These are phyloP conservation scores for Eupithecia inturbata DNA, from an alignment of 2,888 invertebrate species.

Conservation along the genomic window DNA sequence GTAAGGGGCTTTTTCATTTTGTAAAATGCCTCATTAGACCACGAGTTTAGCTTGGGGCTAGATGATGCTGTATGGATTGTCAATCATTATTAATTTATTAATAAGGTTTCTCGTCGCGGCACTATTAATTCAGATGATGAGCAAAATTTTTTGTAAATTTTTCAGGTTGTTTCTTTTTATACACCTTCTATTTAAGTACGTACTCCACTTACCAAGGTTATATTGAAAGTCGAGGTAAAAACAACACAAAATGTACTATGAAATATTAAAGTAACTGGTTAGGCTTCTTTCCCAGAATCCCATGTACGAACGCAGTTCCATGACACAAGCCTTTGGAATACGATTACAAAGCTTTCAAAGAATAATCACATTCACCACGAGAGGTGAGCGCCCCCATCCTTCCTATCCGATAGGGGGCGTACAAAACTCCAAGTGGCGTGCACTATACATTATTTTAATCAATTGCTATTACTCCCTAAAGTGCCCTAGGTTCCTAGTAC, in stretches of 20 bases:
- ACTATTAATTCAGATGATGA: background rate
- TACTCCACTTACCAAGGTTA: background rate
- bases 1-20: too few relatives aligned
- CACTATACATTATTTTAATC: background rate
- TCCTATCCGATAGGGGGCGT: background rate
- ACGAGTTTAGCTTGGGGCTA: too few relatives aligned
- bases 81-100: too few relatives aligned
- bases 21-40: background rate
- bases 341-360: constrained; percentile 28
- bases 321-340: constrained; percentile 6
- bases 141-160: background rate
- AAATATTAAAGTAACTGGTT: background rate
- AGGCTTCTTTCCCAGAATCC: background rate
- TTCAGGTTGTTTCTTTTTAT: background rate
- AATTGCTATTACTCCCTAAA: background rate
- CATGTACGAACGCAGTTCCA: background rate
- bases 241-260: background rate
- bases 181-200: background rate
- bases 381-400: background rate
- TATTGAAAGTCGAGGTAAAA: background rate
- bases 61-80: too few relatives aligned
- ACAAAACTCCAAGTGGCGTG: background rate
- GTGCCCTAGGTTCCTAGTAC: background rate
- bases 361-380: constrained; percentile 16
- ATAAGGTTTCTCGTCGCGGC: background rate